Evolutionary conservation across 2,888 invertebrate genomes (phyloP).

Genomic region (Hetaerina titia): DNA sequence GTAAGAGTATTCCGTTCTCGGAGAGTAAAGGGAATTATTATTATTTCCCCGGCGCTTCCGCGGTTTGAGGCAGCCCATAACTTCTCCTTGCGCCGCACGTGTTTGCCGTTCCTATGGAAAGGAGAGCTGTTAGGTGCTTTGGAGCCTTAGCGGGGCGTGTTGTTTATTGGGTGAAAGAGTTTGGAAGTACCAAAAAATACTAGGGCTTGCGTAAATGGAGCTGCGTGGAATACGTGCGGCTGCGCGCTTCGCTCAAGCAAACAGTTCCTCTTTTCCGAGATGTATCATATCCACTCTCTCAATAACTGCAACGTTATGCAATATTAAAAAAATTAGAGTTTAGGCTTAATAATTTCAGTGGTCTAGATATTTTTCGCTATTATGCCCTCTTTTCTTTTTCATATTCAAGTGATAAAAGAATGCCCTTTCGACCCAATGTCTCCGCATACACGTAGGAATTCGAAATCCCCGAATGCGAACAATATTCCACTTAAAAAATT

Average conservation of each 20-base stretch:
- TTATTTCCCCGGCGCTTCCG: background rate
- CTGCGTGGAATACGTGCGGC: background rate
- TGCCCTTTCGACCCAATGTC: no score
- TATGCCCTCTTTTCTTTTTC: no score
- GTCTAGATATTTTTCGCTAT: no score
- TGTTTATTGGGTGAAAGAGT: conserved; percentile 13
- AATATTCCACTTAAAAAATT: no score
- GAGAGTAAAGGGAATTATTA: background rate
- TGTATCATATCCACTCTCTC: no score
- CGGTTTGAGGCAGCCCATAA: background rate
- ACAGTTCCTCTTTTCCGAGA: background rate
- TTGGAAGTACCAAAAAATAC: background rate
- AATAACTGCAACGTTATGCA: no score
- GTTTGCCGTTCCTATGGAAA: background rate
- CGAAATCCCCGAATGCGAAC: no score
- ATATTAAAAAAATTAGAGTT: no score
- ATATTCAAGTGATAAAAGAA: no score
- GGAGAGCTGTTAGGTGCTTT: background rate
- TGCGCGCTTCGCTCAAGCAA: background rate
- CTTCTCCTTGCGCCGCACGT: background rate
- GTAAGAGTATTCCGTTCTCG: background rate
- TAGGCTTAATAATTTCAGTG: no score
- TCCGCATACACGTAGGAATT: no score
- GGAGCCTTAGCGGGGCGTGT: background rate
- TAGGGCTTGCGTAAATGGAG: background rate